Evolutionary conservation across 1,140 invertebrate species (phyloP), one percentile per base, ranked within the genome.

Genomic region (Asobara japonica): DNA sequence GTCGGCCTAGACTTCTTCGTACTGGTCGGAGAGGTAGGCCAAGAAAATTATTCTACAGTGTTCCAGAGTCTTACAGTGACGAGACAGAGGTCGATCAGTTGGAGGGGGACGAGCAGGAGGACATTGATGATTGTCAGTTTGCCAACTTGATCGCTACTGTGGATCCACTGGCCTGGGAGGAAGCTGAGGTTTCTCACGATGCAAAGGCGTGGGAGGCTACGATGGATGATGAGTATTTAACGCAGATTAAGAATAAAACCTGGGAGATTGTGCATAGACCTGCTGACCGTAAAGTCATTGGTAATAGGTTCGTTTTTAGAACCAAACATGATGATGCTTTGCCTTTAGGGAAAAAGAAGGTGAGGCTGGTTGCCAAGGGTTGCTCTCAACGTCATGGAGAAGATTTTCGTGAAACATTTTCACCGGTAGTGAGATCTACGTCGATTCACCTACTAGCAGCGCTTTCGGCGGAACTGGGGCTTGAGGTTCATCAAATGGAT

Each of bases 401-500:
- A 10, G 67, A 69, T 61, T 69, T 69, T 20, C 29, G 18, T 30
- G 67, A 69, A 11, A 69, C 68, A 33, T 69, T 36, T 36, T 61
- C 68, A 5, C 56, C 51, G 0, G 33, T 69, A 2, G 33, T 61
- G 16, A 60, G 31, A 11, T 56, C 68, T n/a, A 36, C 18, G 13
- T 69, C 51, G 16, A 41, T 61, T 3, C 56, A 81, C 56, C 62
- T 78, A 65, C 25, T 71, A n/a, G 20, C 64, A n/a, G 69, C 60
- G 10, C 30, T 89, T 73, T 79, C 78, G 10, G 11, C 75, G 67
- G 48, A 67, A n/a, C 22, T 69, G 20, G 70, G 74, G 31, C 65
- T 77, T 22, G 5, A 76, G 3, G 64, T 84, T 13, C 18, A 71
- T 1, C 84, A 86, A 48, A 73, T 80, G 13, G 84, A 85, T 74